phyloP scores from a whole-genome alignment of 2,113 vertebrate species.

The Tetraodon nigroviridis region DNA sequence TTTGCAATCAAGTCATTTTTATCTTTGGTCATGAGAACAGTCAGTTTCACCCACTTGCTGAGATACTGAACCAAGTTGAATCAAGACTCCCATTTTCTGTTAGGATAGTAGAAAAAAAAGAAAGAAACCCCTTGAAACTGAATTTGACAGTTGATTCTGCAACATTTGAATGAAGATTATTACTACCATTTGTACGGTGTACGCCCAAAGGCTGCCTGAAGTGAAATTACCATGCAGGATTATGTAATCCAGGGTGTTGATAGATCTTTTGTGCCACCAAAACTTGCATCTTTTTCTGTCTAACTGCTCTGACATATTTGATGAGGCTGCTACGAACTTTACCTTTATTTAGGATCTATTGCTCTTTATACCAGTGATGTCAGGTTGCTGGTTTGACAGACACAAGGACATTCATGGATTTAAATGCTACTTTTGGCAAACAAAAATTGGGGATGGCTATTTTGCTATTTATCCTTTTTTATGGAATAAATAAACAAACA shows the following conservation, averaged over 20 bases:
- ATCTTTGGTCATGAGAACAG: too few species aligned
- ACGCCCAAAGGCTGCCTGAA: constrained; percentile 45
- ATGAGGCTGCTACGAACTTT: constrained; percentile 2
- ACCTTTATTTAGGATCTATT: neutral
- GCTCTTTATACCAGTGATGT: too few species aligned
- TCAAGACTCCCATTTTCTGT: too few species aligned
- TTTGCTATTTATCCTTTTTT: too few species aligned
- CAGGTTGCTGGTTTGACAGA: too few species aligned
- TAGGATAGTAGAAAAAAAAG: neutral
- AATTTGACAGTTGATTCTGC: constrained; percentile 29
- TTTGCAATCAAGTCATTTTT: too few species aligned
- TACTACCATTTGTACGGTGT: constrained; percentile 42
- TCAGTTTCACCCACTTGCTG: too few species aligned
- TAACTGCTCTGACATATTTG: constrained; percentile 25
- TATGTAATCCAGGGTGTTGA: constrained; percentile 54
- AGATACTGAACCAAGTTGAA: too few species aligned
- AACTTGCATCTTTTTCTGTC: constrained; percentile 27
- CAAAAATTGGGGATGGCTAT: too few species aligned
- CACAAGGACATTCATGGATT: too few species aligned
- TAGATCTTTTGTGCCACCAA: constrained; percentile 27
- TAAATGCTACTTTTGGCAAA: too few species aligned
- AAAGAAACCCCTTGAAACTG: constrained; percentile 22
- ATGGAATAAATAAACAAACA: too few species aligned
- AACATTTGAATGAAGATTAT: constrained; percentile 49
- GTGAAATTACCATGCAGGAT: constrained; percentile 48